These are phyloP conservation scores for Picathartes gymnocephalus DNA, from an alignment of 2,113 vertebrate species.

Conservation along the genomic window DNA sequence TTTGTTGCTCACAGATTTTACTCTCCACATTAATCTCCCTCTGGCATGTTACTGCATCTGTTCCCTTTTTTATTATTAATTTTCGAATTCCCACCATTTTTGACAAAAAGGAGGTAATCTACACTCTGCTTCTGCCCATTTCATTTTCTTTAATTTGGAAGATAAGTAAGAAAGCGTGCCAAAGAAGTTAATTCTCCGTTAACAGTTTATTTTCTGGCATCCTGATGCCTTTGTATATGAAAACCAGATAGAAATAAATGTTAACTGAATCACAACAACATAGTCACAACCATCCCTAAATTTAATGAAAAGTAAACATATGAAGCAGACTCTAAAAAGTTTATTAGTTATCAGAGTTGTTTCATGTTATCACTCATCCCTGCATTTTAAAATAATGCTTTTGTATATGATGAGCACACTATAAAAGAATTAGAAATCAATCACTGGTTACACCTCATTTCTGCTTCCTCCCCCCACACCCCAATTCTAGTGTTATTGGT, in stretches of 20 bases:
- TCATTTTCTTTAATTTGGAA: slow-evolving; percentile 86
- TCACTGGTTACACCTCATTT: background rate
- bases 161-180: slow-evolving; percentile 79
- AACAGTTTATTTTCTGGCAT: slow-evolving; percentile 84
- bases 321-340: slow-evolving; percentile 65
- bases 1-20: slow-evolving; percentile 98
- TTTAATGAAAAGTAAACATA: slow-evolving; percentile 79
- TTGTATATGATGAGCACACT: background rate
- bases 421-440: background rate
- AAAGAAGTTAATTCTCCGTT: slow-evolving; percentile 84
- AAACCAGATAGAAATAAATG: slow-evolving; percentile 78
- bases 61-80: slow-evolving; percentile 99
- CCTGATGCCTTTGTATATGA: slow-evolving; percentile 76
- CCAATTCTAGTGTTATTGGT: background rate
- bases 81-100: slow-evolving; percentile 94
- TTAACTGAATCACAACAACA: slow-evolving; percentile 71
- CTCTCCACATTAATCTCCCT: slow-evolving; percentile 97
- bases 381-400: slow-evolving; percentile 45
- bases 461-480: background rate
- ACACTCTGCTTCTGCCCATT: slow-evolving; percentile 84
- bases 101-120: slow-evolving; percentile 86
- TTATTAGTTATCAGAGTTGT: slow-evolving; percentile 63
- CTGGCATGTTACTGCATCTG: slow-evolving; percentile 99
- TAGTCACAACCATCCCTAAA: slow-evolving; percentile 48
- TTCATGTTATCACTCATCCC: slow-evolving; percentile 1